Evolutionary conservation across 2,888 invertebrate species (phyloP).

Genomic region (Arge pagana): DNA sequence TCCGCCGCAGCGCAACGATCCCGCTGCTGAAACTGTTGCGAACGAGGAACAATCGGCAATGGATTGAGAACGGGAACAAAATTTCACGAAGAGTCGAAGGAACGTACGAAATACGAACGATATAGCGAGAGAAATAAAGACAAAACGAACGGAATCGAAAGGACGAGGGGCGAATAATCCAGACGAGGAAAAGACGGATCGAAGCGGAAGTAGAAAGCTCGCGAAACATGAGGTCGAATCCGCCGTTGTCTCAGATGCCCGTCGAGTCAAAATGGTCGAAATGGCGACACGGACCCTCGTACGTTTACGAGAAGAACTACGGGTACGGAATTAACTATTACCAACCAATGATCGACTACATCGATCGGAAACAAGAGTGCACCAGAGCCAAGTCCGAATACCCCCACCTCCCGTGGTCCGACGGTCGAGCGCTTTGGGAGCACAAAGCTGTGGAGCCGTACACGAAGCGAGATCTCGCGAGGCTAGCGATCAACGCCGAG

Average conservation of each 20-base stretch:
- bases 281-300: conserved; percentile 61
- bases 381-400: conserved; percentile 55
- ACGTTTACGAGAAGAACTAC: conserved; percentile 81
- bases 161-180: conserved; percentile 8
- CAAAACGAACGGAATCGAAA: neutral
- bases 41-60: too few species aligned
- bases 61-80: neutral
- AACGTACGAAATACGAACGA: neutral
- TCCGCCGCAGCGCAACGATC: neutral
- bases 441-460: conserved; percentile 71
- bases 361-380: conserved; percentile 69
- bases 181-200: conserved; percentile 31
- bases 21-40: neutral
- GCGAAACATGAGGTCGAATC: conserved; percentile 46
- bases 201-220: neutral
- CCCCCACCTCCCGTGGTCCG: conserved; percentile 70
- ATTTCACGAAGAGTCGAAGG: neutral
- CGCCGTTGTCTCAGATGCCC: conserved; percentile 49
- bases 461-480: conserved; percentile 69
- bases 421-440: conserved; percentile 58
- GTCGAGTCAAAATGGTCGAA: conserved; percentile 48
- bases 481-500: conserved; percentile 70
- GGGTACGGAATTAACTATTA: conserved; percentile 83
- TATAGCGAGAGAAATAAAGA: neutral
- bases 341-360: conserved; percentile 86